Evolutionary conservation across 37 sponge, comb jelly and placozoan genomes (phyloP), one percentile per base, ranked within the genome.

Genomic region (Chondrilla cf. caribensis): DNA sequence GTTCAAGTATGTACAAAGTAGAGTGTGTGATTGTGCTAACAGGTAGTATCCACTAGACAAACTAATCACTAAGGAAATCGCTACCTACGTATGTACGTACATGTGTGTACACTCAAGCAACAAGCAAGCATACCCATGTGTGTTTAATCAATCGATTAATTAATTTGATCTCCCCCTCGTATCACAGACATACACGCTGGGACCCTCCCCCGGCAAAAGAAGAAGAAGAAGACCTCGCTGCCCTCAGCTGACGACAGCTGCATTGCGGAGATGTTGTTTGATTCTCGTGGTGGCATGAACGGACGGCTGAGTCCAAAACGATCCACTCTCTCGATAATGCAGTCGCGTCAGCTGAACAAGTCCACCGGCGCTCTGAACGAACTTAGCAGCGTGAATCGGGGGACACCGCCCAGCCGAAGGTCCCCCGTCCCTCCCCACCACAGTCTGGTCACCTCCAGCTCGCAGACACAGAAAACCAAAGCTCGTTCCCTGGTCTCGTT

Each of bases 301-400:
- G 44, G 76, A 2, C 41, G 25, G 21, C 44, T 73, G 25, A 43
- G 44, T 22, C 41, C 76, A 1, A 38, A n/a, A 4, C 24, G 15
- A 17, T 21, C 41, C 24, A 40, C 44, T 9, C 44, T 73, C 41
- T 19, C 15, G 15, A 67, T 67, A 33, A 2, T 67, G 68, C n/a
- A 26, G 3, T 73, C 76, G 19, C 76, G 76, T 18, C 17, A n/a
- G n/a, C 2, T 73, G 44, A 73, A 73, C 76, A 73, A 73, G 25
- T 73, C 76, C 9, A 73, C 76, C n/a, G 76, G 76, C 15, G 76
- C 76, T 22, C 41, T 73, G 44, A 73, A 73, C 42, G 76, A 73
- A 38, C 25, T 62, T 7, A 6, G 18, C 6, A 7, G 24, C 2
- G 44, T 39, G 9, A 39, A 38, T 43, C n/a, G 43, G 19, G 18